Conservation (phyloP, 2,888 invertebrate genomes). For the Coleophora flavipennella region DNA sequence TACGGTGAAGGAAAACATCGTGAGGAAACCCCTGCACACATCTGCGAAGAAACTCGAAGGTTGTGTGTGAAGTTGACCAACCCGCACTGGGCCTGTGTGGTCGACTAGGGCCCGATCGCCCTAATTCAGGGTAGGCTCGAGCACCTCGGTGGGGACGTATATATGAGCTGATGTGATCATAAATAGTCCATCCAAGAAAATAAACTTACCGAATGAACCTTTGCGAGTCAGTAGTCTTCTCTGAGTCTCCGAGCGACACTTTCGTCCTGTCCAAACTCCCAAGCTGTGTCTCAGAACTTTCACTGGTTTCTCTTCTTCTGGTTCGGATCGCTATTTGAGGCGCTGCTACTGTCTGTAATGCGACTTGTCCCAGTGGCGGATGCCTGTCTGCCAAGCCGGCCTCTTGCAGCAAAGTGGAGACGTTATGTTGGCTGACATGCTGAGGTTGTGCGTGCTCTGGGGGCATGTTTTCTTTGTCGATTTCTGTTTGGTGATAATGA, state of each 20-base stretch:
- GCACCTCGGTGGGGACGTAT: too few species aligned
- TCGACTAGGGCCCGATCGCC: too few species aligned
- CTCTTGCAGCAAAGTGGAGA: constrained; percentile 35
- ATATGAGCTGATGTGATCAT: too few species aligned
- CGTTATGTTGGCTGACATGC: constrained; percentile 11
- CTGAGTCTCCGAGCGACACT: constrained; percentile 56
- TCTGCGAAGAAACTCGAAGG: too few species aligned
- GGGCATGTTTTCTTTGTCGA: constrained; percentile 43
- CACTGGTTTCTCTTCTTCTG: constrained; percentile 17
- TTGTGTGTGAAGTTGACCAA: too few species aligned
- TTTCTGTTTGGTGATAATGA: constrained; percentile 12
- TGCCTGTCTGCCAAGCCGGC: constrained; percentile 38
- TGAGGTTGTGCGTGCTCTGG: constrained; percentile 18
- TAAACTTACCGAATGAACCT: constrained; percentile 43
- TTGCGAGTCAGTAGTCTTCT: constrained; percentile 42
- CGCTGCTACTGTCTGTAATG: neutral
- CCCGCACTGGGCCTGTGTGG: too few species aligned
- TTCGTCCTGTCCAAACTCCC: constrained; percentile 58
- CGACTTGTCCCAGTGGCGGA: neutral
- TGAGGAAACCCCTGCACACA: too few species aligned
- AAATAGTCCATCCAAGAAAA: too few species aligned
- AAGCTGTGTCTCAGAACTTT: constrained; percentile 41
- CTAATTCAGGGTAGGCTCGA: too few species aligned
- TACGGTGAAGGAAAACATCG: too few species aligned
- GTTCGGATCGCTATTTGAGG: neutral